phyloP scores from a whole-genome alignment of 1,140 invertebrate genomes.

The Neomicropteryx cornuta region DNA sequence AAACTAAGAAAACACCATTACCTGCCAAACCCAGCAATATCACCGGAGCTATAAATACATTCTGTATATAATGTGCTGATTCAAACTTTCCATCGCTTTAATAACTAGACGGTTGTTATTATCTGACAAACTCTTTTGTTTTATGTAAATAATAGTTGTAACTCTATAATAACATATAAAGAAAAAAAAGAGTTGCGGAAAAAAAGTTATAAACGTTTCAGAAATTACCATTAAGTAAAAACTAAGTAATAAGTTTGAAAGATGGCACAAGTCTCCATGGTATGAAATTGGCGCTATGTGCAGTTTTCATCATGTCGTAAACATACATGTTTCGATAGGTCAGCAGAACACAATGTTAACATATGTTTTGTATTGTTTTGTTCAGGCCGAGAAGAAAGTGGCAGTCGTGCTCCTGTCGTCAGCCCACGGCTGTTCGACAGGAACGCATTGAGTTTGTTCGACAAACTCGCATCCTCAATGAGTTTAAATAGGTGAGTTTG shows the following conservation, averaged over 20 bases:
- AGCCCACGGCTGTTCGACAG: conserved; percentile 1
- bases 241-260: neutral
- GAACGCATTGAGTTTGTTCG: conserved; percentile 23
- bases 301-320: conserved; percentile 28
- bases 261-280: neutral
- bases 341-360: conserved; percentile 18
- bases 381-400: conserved; percentile 16
- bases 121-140: too few relatives aligned
- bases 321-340: conserved; percentile 24
- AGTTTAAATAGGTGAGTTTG: conserved; percentile 15
- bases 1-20: too few relatives aligned
- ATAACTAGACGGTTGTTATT: too few relatives aligned
- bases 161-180: too few relatives aligned
- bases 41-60: too few relatives aligned
- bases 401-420: conserved; percentile 16
- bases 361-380: conserved; percentile 9
- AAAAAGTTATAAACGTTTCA: too few relatives aligned
- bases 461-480: conserved; percentile 22
- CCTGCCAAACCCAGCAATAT: too few relatives aligned
- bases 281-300: conserved; percentile 13
- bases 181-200: too few relatives aligned
- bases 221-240: neutral
- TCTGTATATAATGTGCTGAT: too few relatives aligned
- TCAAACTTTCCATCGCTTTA: too few relatives aligned
- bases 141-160: too few relatives aligned